Evolutionary conservation across 2,888 invertebrate species (phyloP).

Genomic region (Resseliella maxima): DNA sequence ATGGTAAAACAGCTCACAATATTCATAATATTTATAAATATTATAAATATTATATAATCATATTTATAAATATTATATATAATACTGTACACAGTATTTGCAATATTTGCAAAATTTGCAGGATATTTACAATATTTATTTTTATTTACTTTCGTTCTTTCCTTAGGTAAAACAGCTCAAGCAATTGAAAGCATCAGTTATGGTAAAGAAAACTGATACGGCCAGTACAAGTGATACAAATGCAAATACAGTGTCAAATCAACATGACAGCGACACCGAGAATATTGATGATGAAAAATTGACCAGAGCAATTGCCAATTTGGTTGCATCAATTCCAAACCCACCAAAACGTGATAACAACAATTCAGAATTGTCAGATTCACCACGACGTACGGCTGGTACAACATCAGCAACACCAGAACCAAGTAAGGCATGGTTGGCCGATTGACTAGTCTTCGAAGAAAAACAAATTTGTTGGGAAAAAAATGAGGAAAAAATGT

Average conservation of each 20-base stretch:
- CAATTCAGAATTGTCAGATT: not conserved
- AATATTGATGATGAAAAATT: not conserved
- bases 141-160: too few relatives aligned
- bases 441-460: too few relatives aligned
- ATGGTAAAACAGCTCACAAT: conserved; percentile 70
- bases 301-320: not conserved
- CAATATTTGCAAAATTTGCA: too few relatives aligned
- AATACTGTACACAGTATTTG: too few relatives aligned
- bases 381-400: not conserved
- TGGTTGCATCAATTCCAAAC: not conserved
- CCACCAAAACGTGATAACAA: not conserved
- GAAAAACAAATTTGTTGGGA: too few relatives aligned
- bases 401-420: not conserved
- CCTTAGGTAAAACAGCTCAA: too few relatives aligned
- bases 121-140: too few relatives aligned
- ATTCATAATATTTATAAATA: too few relatives aligned
- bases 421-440: too few relatives aligned
- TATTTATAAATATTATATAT: too few relatives aligned
- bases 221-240: not conserved
- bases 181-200: conserved; percentile 61
- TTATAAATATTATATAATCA: too few relatives aligned
- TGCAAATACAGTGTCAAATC: not conserved
- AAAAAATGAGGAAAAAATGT: too few relatives aligned
- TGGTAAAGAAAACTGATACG: not conserved
- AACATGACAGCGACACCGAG: not conserved